phyloP scores from a whole-genome alignment of 2,113 vertebrate species.

The Silurus meridionalis region DNA sequence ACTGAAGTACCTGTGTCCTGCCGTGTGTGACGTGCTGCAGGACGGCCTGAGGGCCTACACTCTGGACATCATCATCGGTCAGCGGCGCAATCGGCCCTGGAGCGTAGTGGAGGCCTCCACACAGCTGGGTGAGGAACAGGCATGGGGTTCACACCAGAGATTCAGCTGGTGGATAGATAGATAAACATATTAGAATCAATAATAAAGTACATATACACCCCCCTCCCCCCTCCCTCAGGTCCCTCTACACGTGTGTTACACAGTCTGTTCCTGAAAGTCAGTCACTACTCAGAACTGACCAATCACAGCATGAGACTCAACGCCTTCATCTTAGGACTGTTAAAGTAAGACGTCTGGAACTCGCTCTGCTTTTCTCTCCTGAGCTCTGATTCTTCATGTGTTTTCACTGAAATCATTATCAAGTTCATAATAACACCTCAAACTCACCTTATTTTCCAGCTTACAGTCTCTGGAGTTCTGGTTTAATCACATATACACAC shows the following conservation, averaged over 20 bases:
- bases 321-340: slow-evolving; percentile 93
- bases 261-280: slow-evolving; percentile 86
- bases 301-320: slow-evolving; percentile 93
- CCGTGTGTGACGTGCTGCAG: slow-evolving; percentile 83
- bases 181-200: neutral
- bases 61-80: slow-evolving; percentile 92
- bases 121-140: slow-evolving; percentile 77
- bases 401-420: neutral
- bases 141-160: neutral
- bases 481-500: slow-evolving; percentile 92
- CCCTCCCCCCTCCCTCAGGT: slow-evolving; percentile 66
- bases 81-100: slow-evolving; percentile 91
- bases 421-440: neutral
- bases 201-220: neutral
- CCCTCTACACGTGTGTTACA: slow-evolving; percentile 92
- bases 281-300: slow-evolving; percentile 88
- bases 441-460: slow-evolving; percentile 68
- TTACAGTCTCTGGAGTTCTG: slow-evolving; percentile 94
- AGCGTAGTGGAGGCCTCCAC: slow-evolving; percentile 94
- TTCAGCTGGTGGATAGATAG: neutral
- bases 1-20: slow-evolving; percentile 95
- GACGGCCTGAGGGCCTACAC: slow-evolving; percentile 90
- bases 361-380: neutral
- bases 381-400: neutral
- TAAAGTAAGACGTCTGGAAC: slow-evolving; percentile 82